A percentile compares a stretch with the other conserved stretches of the same genome.
Evolutionary conservation across 2,797 vertebrate species (phyloP).

Genomic region (Podargus strigoides): DNA sequence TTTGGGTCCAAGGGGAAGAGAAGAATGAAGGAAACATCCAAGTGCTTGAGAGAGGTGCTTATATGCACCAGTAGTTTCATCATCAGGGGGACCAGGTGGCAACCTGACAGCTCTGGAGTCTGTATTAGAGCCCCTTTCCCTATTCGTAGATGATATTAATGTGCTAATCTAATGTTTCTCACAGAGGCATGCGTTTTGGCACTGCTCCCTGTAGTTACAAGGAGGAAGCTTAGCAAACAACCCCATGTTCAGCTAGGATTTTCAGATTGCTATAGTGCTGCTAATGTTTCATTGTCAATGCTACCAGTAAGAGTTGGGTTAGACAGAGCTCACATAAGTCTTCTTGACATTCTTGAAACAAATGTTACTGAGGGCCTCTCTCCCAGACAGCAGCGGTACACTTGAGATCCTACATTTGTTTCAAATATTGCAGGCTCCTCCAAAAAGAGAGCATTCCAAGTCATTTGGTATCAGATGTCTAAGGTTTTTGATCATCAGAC

Average conservation of each 20-base stretch:
- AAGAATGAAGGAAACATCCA: not conserved
- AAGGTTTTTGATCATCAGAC: not conserved
- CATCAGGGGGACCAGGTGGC: not conserved
- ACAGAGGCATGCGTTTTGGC: not conserved
- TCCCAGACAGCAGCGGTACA: accelerated
- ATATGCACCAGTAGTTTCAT: not conserved
- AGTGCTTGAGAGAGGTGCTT: not conserved
- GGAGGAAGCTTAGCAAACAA: not conserved
- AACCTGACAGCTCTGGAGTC: not conserved
- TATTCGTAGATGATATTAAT: not conserved
- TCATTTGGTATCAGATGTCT: not conserved
- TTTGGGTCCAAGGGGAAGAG: not conserved
- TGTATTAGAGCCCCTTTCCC: not conserved
- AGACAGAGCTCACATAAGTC: not conserved
- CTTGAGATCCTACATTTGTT: accelerated
- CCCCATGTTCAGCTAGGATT: accelerated
- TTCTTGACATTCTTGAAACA: not conserved
- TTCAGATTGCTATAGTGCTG: not conserved
- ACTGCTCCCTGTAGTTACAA: not conserved
- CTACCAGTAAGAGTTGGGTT: not conserved
- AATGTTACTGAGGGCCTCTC: not conserved
- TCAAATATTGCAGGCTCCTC: not conserved
- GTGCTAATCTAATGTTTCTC: not conserved
- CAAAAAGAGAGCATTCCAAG: not conserved
- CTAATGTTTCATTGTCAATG: not conserved